These are phyloP conservation scores for Malurus alboscapulatus DNA, from an alignment of 2,113 vertebrate species.

Conservation along the genomic window DNA sequence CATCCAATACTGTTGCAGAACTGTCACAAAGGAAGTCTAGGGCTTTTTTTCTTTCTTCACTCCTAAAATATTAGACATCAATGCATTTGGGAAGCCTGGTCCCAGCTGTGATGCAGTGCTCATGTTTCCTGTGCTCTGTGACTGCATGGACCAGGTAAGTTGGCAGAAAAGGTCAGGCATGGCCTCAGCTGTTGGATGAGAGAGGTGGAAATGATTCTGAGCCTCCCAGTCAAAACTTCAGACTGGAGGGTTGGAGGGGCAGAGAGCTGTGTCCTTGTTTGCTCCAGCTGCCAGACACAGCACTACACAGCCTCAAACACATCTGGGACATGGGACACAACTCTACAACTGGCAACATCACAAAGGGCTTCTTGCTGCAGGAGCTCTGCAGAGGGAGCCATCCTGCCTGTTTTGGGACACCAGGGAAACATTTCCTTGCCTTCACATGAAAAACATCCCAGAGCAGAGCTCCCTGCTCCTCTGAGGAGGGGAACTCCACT, in stretches of 20 bases:
- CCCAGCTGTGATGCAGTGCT: neutral
- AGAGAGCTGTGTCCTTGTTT: neutral
- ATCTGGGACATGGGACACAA: neutral
- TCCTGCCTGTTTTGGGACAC: neutral
- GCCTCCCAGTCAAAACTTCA: neutral
- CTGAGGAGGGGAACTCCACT: neutral
- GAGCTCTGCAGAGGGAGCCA: neutral
- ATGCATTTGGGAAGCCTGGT: neutral
- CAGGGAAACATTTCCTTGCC: neutral
- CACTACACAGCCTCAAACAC: neutral
- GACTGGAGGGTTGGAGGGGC: neutral
- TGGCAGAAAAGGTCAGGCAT: neutral
- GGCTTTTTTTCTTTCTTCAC: neutral
- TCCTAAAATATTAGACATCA: neutral
- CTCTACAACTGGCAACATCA: neutral
- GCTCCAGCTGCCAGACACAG: neutral
- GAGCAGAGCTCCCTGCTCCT: neutral
- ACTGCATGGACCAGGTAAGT: neutral
- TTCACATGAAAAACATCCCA: neutral
- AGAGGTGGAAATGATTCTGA: neutral
- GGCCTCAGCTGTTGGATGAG: neutral
- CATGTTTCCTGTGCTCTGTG: neutral
- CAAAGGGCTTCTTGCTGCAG: neutral
- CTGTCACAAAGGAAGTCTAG: neutral
- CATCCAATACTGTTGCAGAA: neutral